Conservation (phyloP, 2,888 invertebrate species). For the Melipona beecheii region DNA sequence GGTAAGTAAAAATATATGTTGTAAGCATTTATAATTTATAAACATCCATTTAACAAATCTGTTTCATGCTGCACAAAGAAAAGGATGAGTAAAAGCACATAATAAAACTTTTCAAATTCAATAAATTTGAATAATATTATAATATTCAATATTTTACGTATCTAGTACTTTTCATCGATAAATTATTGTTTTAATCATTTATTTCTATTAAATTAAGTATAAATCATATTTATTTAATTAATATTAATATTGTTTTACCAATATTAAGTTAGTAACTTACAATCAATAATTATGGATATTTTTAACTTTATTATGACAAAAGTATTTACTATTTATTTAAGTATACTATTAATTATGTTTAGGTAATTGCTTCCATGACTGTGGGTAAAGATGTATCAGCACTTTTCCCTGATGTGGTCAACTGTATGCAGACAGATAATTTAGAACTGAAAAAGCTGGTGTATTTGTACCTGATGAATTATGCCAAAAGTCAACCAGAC, state of each 20-base stretch:
- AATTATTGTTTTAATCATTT: not conserved
- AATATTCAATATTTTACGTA: not conserved
- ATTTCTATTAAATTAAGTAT: not conserved
- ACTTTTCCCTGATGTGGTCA: conserved; percentile 99
- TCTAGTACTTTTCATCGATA: not conserved
- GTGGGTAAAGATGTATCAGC: conserved; percentile 99
- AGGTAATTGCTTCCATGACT: conserved; percentile 99
- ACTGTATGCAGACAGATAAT: conserved; percentile 99
- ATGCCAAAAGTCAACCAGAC: conserved; percentile 99
- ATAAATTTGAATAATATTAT: conserved; percentile 5
- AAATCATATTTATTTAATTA: not conserved
- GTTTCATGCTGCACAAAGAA: conserved; percentile 33
- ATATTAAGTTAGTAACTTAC: not conserved
- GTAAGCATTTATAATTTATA: not conserved
- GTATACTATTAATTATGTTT: conserved; percentile 58
- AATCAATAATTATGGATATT: not conserved
- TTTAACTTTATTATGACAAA: not conserved
- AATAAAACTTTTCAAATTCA: conserved; percentile 1
- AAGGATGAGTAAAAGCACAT: conserved; percentile 12
- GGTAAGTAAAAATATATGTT: conserved; percentile 8
- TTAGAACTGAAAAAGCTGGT: conserved; percentile 99
- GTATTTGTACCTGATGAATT: conserved; percentile 99
- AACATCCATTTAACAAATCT: conserved; percentile 4
- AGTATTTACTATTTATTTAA: not conserved
- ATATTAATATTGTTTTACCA: not conserved